Evolutionary conservation across 2,797 vertebrate genomes (phyloP).

Genomic region (Sibirionetta formosa): DNA sequence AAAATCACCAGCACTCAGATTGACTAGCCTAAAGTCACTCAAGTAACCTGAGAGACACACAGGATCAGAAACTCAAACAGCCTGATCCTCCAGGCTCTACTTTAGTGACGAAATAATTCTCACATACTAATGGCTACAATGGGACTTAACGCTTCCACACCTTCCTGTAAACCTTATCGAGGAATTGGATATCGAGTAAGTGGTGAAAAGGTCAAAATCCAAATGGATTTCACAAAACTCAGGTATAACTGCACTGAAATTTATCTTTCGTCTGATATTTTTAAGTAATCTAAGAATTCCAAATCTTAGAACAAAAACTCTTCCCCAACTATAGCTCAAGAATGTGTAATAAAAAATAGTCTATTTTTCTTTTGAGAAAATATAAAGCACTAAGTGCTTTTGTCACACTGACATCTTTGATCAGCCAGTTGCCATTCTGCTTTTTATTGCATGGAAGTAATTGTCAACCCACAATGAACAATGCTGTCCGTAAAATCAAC

Average conservation of each 20-base stretch:
- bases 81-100: neutral
- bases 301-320: neutral
- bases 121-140: neutral
- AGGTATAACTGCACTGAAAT: neutral
- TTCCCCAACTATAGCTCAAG: neutral
- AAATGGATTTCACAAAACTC: neutral
- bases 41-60: neutral
- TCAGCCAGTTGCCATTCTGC: neutral
- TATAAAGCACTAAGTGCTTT: conserved; percentile 9
- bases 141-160: neutral
- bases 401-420: neutral
- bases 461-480: neutral
- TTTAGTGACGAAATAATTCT: neutral
- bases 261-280: neutral
- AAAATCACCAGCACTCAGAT: neutral
- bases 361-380: neutral
- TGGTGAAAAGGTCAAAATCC: neutral
- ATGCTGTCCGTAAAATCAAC: neutral
- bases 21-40: neutral
- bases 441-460: neutral
- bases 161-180: neutral
- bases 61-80: neutral
- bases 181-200: neutral
- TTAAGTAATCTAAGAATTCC: neutral
- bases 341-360: neutral